Percentiles rank a stretch among this genome's conserved stretches.
These are phyloP conservation scores for Aeoliscus strigatus DNA, from an alignment of 2,797 vertebrate genomes.

Conservation along the genomic window DNA sequence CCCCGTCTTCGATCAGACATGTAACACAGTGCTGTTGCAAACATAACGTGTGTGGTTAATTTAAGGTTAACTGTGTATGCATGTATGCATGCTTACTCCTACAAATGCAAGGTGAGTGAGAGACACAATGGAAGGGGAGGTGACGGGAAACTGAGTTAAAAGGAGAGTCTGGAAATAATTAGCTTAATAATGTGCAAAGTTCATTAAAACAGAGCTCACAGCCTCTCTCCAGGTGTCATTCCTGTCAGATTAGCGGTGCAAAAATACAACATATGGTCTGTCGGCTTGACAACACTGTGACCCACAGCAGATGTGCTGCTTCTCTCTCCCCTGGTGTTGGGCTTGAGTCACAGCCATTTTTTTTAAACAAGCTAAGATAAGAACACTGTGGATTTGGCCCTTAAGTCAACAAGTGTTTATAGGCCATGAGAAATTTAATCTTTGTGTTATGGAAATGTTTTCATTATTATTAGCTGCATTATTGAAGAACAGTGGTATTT, in stretches of 20 bases:
- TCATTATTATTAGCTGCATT: too few species aligned
- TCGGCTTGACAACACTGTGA: conserved; percentile 63
- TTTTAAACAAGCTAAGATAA: too few species aligned
- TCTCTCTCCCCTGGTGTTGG: conserved; percentile 43
- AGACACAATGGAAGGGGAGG: conserved; percentile 23
- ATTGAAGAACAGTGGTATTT: too few species aligned
- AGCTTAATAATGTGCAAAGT: conserved; percentile 67
- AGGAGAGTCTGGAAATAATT: conserved; percentile 57
- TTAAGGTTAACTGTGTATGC: too few species aligned
- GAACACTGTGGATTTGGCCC: conserved; percentile 24
- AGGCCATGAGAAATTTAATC: too few species aligned
- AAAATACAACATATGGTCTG: conserved; percentile 68
- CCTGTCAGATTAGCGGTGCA: conserved; percentile 67
- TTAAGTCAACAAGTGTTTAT: too few species aligned
- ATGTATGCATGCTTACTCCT: too few species aligned
- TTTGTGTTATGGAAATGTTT: too few species aligned
- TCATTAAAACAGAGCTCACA: conserved; percentile 71
- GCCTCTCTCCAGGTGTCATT: conserved; percentile 62
- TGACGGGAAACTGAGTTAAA: conserved; percentile 38
- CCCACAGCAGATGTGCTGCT: conserved; percentile 68
- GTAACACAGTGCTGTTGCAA: too few species aligned
- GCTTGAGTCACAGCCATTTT: conserved; percentile 62
- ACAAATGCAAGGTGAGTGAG: conserved; percentile 18
- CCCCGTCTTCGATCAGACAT: conserved; percentile 28
- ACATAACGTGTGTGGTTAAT: too few species aligned